Conservation (phyloP, 2,888 invertebrate species). For the Physocephala rufipes region DNA sequence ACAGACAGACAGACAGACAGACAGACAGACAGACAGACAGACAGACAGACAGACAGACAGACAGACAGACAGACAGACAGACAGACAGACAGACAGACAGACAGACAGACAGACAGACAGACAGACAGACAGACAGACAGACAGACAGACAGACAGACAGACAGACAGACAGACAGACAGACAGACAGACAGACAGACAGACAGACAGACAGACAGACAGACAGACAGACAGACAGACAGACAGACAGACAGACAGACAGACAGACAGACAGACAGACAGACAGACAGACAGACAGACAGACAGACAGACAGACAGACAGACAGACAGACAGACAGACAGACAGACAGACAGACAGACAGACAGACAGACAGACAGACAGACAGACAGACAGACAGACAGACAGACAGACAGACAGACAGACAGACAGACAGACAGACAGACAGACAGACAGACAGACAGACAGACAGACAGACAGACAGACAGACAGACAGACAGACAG, state of each 20-base stretch:
- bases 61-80: constrained; percentile 20
- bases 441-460: constrained; percentile 20
- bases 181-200: constrained; percentile 20
- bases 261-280: constrained; percentile 20
- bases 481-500: constrained; percentile 20
- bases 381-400: constrained; percentile 20
- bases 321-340: constrained; percentile 20
- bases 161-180: constrained; percentile 20
- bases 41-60: constrained; percentile 20
- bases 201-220: constrained; percentile 20
- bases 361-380: constrained; percentile 20
- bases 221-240: constrained; percentile 20
- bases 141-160: constrained; percentile 20
- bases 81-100: constrained; percentile 15
- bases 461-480: constrained; percentile 20
- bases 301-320: constrained; percentile 20
- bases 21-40: constrained; percentile 20
- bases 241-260: constrained; percentile 20
- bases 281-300: constrained; percentile 20
- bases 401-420: constrained; percentile 20
- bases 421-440: constrained; percentile 20
- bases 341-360: constrained; percentile 20
- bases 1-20: constrained; percentile 20
- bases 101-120: constrained; percentile 20
- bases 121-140: constrained; percentile 20